phyloP scores from a whole-genome alignment of 2,797 vertebrate genomes.

The Triplophysa yarkandensis region DNA sequence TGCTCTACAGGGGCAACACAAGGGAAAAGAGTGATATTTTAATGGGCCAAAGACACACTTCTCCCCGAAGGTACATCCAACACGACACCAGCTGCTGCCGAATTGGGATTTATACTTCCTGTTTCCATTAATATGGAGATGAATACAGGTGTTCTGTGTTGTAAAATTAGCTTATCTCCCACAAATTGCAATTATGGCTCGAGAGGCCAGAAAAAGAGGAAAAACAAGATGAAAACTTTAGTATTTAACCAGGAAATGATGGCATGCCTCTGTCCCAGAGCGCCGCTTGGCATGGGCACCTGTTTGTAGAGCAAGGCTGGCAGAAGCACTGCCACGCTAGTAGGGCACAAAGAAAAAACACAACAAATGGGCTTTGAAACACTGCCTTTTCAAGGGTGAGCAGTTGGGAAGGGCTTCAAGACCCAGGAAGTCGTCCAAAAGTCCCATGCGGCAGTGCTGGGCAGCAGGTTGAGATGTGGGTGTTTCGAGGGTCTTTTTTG shows the following conservation, averaged over 20 bases:
- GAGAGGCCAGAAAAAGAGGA: conserved; percentile 55
- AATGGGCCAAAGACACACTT: conserved; percentile 76
- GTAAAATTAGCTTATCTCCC: conserved; percentile 82
- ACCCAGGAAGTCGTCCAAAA: conserved; percentile 71
- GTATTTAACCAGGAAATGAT: conserved; percentile 61
- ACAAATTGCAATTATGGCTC: conserved; percentile 80
- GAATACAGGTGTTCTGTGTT: conserved; percentile 81
- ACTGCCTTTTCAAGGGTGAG: conserved; percentile 67
- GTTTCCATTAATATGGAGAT: conserved; percentile 86
- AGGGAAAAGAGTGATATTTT: conserved; percentile 75
- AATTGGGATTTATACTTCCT: conserved; percentile 84
- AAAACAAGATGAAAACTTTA: conserved; percentile 61
- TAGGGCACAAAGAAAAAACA: conserved; percentile 60
- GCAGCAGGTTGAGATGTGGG: conserved; percentile 61
- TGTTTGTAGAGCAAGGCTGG: conserved; percentile 69
- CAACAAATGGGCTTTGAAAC: conserved; percentile 72
- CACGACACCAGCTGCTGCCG: conserved; percentile 77
- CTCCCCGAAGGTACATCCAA: conserved; percentile 81
- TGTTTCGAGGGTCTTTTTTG: conserved; percentile 35
- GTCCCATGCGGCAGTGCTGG: conserved; percentile 53
- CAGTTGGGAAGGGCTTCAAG: conserved; percentile 72
- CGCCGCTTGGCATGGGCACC: conserved; percentile 64
- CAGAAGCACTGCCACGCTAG: conserved; percentile 59
- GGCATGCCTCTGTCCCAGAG: conserved; percentile 58
- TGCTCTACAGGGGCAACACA: conserved; percentile 52